Evolutionary conservation across 2,888 invertebrate genomes (phyloP).

Genomic region (Acronicta alni): DNA sequence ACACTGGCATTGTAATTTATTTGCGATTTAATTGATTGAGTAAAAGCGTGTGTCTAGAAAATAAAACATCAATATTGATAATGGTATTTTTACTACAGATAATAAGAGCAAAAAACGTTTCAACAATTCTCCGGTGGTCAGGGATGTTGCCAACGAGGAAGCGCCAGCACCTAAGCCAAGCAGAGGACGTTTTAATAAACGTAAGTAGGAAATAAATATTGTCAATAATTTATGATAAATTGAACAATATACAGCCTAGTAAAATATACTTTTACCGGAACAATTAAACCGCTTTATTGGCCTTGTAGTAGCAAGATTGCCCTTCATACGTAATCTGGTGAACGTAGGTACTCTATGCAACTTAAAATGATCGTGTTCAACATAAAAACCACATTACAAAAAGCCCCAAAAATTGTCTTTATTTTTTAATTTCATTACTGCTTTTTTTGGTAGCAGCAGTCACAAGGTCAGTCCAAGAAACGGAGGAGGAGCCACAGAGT

Average conservation of each 20-base stretch:
- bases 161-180: conserved; percentile 73
- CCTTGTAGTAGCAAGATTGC: conserved; percentile 7
- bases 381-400: background rate
- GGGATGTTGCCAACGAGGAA: conserved; percentile 73
- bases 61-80: background rate
- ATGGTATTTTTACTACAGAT: conserved; percentile 31
- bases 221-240: too few species aligned
- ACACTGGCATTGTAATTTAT: too few species aligned
- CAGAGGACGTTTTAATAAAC: conserved; percentile 81
- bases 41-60: background rate
- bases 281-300: background rate
- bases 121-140: conserved; percentile 73
- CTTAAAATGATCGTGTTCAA: background rate
- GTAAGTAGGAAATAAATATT: conserved; percentile 66
- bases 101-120: conserved; percentile 64
- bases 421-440: background rate
- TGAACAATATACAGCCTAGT: background rate
- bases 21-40: too few species aligned
- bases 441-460: conserved; percentile 65
- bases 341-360: conserved; percentile 10
- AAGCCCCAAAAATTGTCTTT: background rate
- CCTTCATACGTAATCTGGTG: conserved; percentile 27
- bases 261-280: conserved; percentile 2
- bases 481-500: conserved; percentile 73
- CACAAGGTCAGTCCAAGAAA: conserved; percentile 73